Evolutionary conservation across 2,888 invertebrate species (phyloP).

Genomic region (Sylvicola cinctus): DNA sequence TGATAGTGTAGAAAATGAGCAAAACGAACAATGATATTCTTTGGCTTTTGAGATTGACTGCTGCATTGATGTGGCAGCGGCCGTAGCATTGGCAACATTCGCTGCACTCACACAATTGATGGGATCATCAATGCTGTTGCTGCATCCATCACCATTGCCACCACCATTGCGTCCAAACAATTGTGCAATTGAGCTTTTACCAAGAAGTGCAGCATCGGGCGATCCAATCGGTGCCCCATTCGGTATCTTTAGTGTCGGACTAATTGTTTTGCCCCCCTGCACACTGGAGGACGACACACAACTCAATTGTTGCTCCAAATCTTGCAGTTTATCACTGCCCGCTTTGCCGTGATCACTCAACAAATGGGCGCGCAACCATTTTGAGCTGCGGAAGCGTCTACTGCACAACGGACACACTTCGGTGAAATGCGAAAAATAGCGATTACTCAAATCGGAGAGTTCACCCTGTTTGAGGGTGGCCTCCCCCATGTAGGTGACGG

Average conservation of each 20-base stretch:
- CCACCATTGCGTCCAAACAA: slow-evolving; percentile 6
- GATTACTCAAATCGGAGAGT: slow-evolving; percentile 34
- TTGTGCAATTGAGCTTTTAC: slow-evolving; percentile 17
- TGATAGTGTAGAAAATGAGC: slow-evolving; percentile 74
- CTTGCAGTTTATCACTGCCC: slow-evolving; percentile 23
- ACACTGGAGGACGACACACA: slow-evolving; percentile 8
- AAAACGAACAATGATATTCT: slow-evolving; percentile 75
- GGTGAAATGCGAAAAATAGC: slow-evolving; percentile 44
- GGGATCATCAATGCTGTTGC: slow-evolving; percentile 25
- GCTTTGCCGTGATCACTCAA: slow-evolving; percentile 62
- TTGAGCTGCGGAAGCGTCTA: slow-evolving; percentile 67
- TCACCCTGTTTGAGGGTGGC: slow-evolving; percentile 10
- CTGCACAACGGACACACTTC: slow-evolving; percentile 73
- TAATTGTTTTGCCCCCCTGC: slow-evolving; percentile 17
- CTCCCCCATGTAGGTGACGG: slow-evolving; percentile 9
- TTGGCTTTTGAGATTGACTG: slow-evolving; percentile 29
- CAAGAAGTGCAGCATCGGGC: slow-evolving; percentile 15
- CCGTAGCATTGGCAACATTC: slow-evolving; percentile 32
- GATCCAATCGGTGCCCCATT: slow-evolving; percentile 14
- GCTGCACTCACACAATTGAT: slow-evolving; percentile 9
- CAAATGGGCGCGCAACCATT: slow-evolving; percentile 73
- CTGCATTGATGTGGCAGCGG: slow-evolving; percentile 12
- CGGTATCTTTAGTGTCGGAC: slow-evolving; percentile 23
- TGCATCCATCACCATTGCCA: slow-evolving; percentile 5
- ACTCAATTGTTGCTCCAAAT: slow-evolving; percentile 17